Evolutionary conservation across 2,888 invertebrate species (phyloP).

Genomic region (Athalia cordata): DNA sequence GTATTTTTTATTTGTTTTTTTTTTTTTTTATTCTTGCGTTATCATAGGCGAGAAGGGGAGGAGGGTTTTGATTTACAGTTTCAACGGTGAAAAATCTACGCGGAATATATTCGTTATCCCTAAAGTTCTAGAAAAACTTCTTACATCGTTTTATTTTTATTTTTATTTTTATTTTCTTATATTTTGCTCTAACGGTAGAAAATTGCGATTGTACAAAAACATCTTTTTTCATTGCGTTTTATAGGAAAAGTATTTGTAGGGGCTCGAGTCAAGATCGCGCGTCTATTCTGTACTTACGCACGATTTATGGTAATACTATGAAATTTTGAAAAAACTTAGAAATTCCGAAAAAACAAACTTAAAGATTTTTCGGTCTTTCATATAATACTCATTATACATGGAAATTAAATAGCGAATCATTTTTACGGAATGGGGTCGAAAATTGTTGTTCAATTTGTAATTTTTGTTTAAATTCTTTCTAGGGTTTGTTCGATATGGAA

Average conservation of each 20-base stretch:
- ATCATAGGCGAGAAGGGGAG: not conserved
- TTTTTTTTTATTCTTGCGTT: slow-evolving; percentile 27
- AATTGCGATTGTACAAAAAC: slow-evolving; percentile 38
- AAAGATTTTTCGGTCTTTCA: too few species aligned
- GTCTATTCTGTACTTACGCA: slow-evolving; percentile 1
- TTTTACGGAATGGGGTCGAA: too few species aligned
- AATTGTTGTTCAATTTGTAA: too few species aligned
- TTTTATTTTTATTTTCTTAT: slow-evolving; percentile 43
- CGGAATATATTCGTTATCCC: slow-evolving; percentile 1
- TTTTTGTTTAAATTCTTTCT: too few species aligned
- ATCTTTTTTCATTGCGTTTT: slow-evolving; percentile 46
- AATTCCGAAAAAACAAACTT: slow-evolving; percentile 6
- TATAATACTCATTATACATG: too few species aligned
- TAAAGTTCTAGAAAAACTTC: slow-evolving; percentile 43
- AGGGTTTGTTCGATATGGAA: too few species aligned
- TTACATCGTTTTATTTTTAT: slow-evolving; percentile 48
- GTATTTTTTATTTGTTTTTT: slow-evolving; percentile 10
- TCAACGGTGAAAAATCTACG: slow-evolving; percentile 38
- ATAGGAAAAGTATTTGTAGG: slow-evolving; percentile 48
- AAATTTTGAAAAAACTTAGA: not conserved
- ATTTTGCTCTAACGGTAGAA: slow-evolving; percentile 41
- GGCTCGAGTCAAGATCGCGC: slow-evolving; percentile 62
- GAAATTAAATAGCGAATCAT: too few species aligned
- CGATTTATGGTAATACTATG: not conserved
- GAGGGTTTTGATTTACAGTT: slow-evolving; percentile 9